phyloP scores from a whole-genome alignment of 2,888 invertebrate species.

The Gerosis bhagava region DNA sequence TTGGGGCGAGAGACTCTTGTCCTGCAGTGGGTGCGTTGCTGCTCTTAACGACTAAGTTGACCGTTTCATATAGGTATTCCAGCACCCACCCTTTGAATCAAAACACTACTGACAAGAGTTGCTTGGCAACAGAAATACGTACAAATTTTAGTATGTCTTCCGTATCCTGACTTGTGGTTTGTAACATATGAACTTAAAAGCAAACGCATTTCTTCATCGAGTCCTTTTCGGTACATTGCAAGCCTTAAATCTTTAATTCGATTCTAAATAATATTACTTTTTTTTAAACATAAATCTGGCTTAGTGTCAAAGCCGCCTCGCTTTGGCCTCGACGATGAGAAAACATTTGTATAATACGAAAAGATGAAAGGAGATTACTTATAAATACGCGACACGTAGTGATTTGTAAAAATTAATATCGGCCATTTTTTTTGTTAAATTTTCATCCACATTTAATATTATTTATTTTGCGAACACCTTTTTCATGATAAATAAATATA shows the following conservation, averaged over 20 bases:
- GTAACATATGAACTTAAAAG: too few species aligned
- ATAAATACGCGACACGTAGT: slow-evolving; percentile 44
- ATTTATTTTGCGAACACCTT: slow-evolving; percentile 4
- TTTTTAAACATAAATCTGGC: slow-evolving; percentile 68
- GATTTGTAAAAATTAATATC: slow-evolving; percentile 47
- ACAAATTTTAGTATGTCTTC: too few species aligned
- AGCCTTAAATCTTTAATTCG: slow-evolving; percentile 67
- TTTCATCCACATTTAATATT: too few species aligned
- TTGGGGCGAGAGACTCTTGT: too few species aligned
- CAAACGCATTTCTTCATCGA: slow-evolving; percentile 28
- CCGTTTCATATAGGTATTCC: too few species aligned
- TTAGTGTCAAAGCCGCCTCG: slow-evolving; percentile 68
- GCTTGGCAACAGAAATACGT: too few species aligned
- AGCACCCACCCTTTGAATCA: too few species aligned
- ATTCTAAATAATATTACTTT: slow-evolving; percentile 69
- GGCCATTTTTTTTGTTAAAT: slow-evolving; percentile 34
- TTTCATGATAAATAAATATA: too few species aligned
- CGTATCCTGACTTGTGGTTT: too few species aligned
- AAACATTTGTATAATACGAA: slow-evolving; percentile 69
- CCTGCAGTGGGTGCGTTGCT: too few species aligned
- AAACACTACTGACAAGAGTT: too few species aligned
- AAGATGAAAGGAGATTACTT: slow-evolving; percentile 59
- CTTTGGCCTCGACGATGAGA: slow-evolving; percentile 58
- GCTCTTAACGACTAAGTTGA: too few species aligned
- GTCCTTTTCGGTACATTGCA: slow-evolving; percentile 57